phyloP scores from a whole-genome alignment of 2,888 invertebrate genomes.

The Drosophila longiperda region DNA sequence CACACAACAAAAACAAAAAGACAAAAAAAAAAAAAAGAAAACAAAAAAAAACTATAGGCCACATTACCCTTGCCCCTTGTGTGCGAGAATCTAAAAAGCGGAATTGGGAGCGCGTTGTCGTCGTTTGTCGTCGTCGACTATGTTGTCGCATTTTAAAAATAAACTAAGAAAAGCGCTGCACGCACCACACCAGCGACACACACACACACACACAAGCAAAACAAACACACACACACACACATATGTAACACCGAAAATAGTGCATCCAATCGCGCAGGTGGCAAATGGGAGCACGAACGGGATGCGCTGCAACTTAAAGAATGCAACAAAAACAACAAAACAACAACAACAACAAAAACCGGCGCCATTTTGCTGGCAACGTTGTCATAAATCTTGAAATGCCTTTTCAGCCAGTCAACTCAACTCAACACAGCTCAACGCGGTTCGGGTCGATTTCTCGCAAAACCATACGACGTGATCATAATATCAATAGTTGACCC shows the following conservation, averaged over 20 bases:
- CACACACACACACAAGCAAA: constrained; percentile 9
- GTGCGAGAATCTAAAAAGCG: constrained; percentile 19
- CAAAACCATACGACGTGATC: constrained; percentile 71
- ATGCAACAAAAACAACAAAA: constrained; percentile 47
- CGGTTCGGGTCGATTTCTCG: constrained; percentile 69
- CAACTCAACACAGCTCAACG: constrained; percentile 6
- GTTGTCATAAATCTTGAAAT: constrained; percentile 65
- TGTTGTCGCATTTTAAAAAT: constrained; percentile 70
- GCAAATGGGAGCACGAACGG: constrained; percentile 74
- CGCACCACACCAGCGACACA: constrained; percentile 38
- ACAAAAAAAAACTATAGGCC: constrained; percentile 18
- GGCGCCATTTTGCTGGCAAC: constrained; percentile 59
- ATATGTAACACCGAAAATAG: constrained; percentile 61
- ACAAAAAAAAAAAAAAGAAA: neutral
- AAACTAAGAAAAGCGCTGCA: constrained; percentile 57
- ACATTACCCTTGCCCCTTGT: constrained; percentile 68
- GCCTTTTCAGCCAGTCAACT: constrained; percentile 44
- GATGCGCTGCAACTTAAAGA: constrained; percentile 56
- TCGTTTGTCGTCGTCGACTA: constrained; percentile 24
- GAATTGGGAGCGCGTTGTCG: constrained; percentile 66
- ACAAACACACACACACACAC: neutral
- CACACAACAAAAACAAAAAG: constrained; percentile 22
- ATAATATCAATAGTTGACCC: constrained; percentile 81
- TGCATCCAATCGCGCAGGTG: constrained; percentile 75
- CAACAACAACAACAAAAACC: constrained; percentile 30